Conservation (phyloP, 2,113 vertebrate genomes). For the Notothenia coriiceps region DNA sequence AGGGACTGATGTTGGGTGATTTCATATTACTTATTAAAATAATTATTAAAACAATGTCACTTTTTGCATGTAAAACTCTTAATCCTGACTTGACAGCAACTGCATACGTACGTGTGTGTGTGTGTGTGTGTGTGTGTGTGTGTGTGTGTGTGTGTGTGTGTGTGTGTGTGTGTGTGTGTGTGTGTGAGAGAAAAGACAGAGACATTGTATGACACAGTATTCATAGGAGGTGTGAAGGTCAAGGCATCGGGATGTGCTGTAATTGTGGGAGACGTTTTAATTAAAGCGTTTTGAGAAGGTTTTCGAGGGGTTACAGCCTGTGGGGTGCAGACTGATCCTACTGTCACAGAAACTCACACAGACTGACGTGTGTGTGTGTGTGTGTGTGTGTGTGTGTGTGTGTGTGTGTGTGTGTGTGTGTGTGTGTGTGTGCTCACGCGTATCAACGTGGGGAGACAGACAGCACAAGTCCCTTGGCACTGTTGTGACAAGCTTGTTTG, state of each 20-base stretch:
- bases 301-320: constrained; percentile 74
- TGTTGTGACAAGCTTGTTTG: constrained; percentile 76
- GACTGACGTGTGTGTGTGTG: constrained; percentile 61
- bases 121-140: background rate
- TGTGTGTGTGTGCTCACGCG: constrained; percentile 35
- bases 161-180: background rate
- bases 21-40: constrained; percentile 20
- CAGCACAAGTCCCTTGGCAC: constrained; percentile 58
- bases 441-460: constrained; percentile 62
- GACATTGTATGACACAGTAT: constrained; percentile 59
- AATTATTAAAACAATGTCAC: constrained; percentile 30
- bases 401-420: constrained; percentile 33
- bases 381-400: constrained; percentile 37
- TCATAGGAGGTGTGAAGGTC: constrained; percentile 77
- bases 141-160: background rate
- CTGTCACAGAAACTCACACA: constrained; percentile 75
- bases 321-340: constrained; percentile 58
- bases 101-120: background rate
- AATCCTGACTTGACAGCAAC: background rate
- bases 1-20: constrained; percentile 6
- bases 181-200: background rate
- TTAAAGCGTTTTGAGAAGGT: constrained; percentile 79
- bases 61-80: constrained; percentile 7
- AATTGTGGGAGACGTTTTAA: constrained; percentile 83
- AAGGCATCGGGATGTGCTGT: constrained; percentile 72